Conservation (phyloP, 1,140 invertebrate species). For the Heliothis virescens region DNA sequence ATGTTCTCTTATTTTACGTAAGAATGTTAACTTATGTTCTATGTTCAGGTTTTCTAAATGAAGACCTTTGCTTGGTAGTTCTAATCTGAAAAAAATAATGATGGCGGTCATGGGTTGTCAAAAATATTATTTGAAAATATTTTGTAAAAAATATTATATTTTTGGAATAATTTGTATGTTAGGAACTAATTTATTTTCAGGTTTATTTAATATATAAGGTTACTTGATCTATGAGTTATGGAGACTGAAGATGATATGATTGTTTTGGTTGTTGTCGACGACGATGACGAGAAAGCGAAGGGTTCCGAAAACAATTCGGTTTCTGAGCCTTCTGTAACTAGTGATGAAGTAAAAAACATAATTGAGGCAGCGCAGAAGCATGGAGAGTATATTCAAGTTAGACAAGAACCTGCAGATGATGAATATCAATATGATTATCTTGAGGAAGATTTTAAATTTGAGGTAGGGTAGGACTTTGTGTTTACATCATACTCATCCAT, state of each 20-base stretch:
- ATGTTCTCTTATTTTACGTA: not conserved
- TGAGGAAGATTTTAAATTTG: slow-evolving; percentile 35
- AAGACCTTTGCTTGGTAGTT: slow-evolving; percentile 22
- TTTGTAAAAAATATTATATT: slow-evolving; percentile 8
- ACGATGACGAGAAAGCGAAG: slow-evolving; percentile 57
- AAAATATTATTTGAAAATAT: slow-evolving; percentile 43
- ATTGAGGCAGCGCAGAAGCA: slow-evolving; percentile 53
- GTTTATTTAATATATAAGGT: slow-evolving; percentile 6
- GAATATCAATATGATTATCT: slow-evolving; percentile 50
- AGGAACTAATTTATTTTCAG: slow-evolving; percentile 10
- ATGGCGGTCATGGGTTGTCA: slow-evolving; percentile 39
- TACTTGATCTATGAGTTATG: slow-evolving; percentile 28
- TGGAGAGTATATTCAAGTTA: slow-evolving; percentile 53
- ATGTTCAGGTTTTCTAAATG: slow-evolving; percentile 15
- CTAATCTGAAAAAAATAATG: slow-evolving; percentile 16
- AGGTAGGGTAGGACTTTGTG: not conserved
- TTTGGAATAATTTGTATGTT: not conserved
- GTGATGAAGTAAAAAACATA: slow-evolving; percentile 49
- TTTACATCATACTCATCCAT: too few species aligned
- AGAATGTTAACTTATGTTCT: not conserved
- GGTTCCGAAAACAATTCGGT: slow-evolving; percentile 44
- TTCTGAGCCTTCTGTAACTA: not conserved
- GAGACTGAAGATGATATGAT: slow-evolving; percentile 69
- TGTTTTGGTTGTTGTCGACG: slow-evolving; percentile 73
- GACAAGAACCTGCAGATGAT: slow-evolving; percentile 52